phyloP scores from a whole-genome alignment of 2,888 invertebrate species.

The Macrophya alboannulata region DNA sequence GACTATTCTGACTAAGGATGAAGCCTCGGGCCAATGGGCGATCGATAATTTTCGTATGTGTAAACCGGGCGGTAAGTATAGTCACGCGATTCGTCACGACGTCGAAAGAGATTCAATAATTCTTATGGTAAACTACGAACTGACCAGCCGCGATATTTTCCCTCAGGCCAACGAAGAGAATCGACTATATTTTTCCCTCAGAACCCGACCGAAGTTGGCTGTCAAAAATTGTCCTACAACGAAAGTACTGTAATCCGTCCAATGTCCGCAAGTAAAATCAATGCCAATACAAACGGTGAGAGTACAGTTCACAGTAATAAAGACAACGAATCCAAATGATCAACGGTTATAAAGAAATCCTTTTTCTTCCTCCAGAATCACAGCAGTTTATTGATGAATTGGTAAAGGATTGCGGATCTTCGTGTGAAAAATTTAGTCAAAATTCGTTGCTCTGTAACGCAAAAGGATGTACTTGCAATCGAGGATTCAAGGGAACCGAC shows the following conservation, averaged over 20 bases:
- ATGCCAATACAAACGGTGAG: not conserved
- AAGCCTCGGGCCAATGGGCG: conserved; percentile 62
- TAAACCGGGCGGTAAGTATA: conserved; percentile 26
- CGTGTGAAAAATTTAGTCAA: not conserved
- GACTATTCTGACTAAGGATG: not conserved
- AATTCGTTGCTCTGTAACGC: not conserved
- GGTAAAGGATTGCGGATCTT: not conserved
- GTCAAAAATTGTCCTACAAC: not conserved
- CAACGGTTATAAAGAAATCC: not conserved
- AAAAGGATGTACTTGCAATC: conserved; percentile 61
- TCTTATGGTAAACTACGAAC: no score
- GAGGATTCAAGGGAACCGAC: conserved; percentile 61
- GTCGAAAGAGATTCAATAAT: not conserved
- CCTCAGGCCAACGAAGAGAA: not conserved
- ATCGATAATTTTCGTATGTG: conserved; percentile 65
- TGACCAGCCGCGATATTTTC: not conserved
- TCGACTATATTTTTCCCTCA: not conserved
- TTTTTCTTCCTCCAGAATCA: not conserved
- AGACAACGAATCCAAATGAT: not conserved
- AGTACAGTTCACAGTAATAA: not conserved
- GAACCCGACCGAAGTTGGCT: not conserved
- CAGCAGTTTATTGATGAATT: not conserved
- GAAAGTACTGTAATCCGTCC: not conserved
- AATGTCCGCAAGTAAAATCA: not conserved
- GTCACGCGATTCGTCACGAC: no score